Base-by-base conservation (phyloP, 2,888 invertebrate genomes). In the Meteorus colon region DNA sequence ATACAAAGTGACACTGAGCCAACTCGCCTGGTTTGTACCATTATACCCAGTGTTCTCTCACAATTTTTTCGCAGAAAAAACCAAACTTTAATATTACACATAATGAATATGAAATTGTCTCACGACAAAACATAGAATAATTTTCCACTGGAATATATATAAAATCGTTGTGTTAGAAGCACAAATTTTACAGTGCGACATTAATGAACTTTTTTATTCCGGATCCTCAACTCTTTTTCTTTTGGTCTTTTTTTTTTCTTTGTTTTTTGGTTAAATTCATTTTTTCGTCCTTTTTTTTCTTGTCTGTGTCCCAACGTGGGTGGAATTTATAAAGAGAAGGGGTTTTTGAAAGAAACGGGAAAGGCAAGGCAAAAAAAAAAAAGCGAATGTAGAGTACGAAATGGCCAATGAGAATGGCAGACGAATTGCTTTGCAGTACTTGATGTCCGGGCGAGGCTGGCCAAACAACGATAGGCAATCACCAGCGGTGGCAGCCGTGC, bases 391-490 rank as follows among this genome's bases (percentile, higher is more conserved):
- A 31, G 34, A 14, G 55, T 55, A 34, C 62, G 27, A 66, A 45
- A 59, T 65, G 71, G 69, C 62, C 59, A 73, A 71, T 78, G 81
- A 84, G 81, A 82, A 83, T 79, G 81, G 81, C 79, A 80, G 77
- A 82, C 82, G 82, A 81, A 75, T 81, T 80, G 79, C 73, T 81
- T 89, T 88, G 79, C 89, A 89, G 89, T 89, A 89, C 83, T 86
- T 89, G 89, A 87, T 86, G 85, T 86, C 88, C 85, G 88, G 87
- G 86, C 88, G 88, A 87, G 88, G 88, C 84, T 88, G 89, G 88
- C 86, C 88, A 81, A 88, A 85, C 83, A 87, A 86, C 84, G 88
- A 88, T 85, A 88, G 88, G 85, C 88, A 88, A 83, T 85, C 86
- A 80, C 82, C 84, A 81, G 85, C 84, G 70, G 77, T 84, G 79